Conservation (phyloP, 2,113 vertebrate species). For the Tylochromis polylepis region DNA sequence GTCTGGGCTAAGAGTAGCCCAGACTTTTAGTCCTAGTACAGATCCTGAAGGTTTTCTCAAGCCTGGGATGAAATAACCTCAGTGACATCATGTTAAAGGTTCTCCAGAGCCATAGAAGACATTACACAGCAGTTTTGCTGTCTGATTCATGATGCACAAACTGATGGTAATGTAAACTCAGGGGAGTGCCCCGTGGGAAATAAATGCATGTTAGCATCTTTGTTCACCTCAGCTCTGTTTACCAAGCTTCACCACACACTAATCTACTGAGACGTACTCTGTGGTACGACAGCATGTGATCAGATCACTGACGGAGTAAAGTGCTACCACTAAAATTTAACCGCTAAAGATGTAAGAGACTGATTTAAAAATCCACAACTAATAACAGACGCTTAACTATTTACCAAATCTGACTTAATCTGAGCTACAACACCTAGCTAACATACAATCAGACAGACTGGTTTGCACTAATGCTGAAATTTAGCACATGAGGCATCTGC, state of each 20-base stretch:
- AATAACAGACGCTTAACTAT: not conserved
- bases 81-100: not conserved
- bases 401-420: not conserved
- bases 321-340: slow-evolving; percentile 10
- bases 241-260: not conserved
- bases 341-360: not conserved
- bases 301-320: slow-evolving; percentile 23
- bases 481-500: slow-evolving; percentile 17
- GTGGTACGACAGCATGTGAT: not conserved
- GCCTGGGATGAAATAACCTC: not conserved
- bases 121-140: not conserved
- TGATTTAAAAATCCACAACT: not conserved
- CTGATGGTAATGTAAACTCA: not conserved
- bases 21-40: not conserved
- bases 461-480: not conserved
- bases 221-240: not conserved
- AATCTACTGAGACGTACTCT: not conserved
- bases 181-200: not conserved
- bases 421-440: not conserved
- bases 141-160: not conserved
- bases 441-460: not conserved
- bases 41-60: not conserved
- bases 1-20: not conserved
- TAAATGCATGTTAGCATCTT: not conserved
- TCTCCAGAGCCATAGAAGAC: not conserved